phyloP scores from a whole-genome alignment of 2,888 invertebrate species.

The Hofmannophila pseudospretella region DNA sequence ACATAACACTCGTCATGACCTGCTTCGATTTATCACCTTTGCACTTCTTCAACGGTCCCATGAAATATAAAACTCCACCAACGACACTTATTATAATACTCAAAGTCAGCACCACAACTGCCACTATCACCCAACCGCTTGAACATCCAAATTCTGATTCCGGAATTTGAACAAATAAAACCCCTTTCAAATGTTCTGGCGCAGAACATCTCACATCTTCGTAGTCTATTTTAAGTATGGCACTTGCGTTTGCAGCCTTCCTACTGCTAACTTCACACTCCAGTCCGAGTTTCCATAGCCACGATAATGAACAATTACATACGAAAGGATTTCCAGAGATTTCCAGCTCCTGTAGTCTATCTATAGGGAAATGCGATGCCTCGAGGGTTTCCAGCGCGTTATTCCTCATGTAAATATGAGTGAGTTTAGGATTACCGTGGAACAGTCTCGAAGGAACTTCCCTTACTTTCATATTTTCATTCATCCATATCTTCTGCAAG shows the following conservation, averaged over 20 bases:
- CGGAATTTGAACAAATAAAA: slow-evolving; percentile 75
- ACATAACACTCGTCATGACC: slow-evolving; percentile 73
- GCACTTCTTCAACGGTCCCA: slow-evolving; percentile 72
- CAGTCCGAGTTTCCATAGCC: slow-evolving; percentile 86
- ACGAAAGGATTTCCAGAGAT: slow-evolving; percentile 90
- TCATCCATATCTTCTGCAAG: slow-evolving; percentile 86
- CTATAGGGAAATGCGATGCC: slow-evolving; percentile 89
- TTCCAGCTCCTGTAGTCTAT: slow-evolving; percentile 84
- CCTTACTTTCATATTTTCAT: slow-evolving; percentile 85
- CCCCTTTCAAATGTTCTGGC: slow-evolving; percentile 74
- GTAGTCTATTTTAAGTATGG: slow-evolving; percentile 73
- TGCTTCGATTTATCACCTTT: slow-evolving; percentile 74
- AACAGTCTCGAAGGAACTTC: slow-evolving; percentile 89
- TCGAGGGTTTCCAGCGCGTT: slow-evolving; percentile 87
- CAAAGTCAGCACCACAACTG: slow-evolving; percentile 70
- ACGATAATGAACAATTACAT: slow-evolving; percentile 91
- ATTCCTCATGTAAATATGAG: slow-evolving; percentile 85
- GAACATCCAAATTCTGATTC: slow-evolving; percentile 81
- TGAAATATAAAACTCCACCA: slow-evolving; percentile 69
- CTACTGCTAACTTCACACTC: slow-evolving; percentile 60
- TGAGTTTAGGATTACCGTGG: slow-evolving; percentile 88
- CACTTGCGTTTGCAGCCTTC: slow-evolving; percentile 51
- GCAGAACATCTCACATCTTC: slow-evolving; percentile 78
- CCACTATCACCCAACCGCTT: slow-evolving; percentile 78
- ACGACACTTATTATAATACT: slow-evolving; percentile 74